These are phyloP conservation scores for Phortica variegata DNA, from an alignment of 1,140 invertebrate genomes.

Conservation along the genomic window DNA sequence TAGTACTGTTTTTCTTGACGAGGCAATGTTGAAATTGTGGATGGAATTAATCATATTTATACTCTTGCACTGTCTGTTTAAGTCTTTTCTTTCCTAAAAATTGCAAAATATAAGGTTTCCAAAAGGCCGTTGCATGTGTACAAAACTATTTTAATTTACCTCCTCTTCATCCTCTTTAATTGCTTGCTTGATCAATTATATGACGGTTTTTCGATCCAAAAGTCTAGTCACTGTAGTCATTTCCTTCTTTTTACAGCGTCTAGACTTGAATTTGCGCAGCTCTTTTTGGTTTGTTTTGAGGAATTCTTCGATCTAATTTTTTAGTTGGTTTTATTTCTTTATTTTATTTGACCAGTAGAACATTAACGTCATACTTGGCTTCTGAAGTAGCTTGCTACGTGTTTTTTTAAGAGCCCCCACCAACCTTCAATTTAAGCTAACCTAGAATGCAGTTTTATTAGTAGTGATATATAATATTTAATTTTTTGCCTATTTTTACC, in stretches of 20 bases:
- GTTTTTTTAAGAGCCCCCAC: too few relatives aligned
- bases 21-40: background rate
- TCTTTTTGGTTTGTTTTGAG: constrained; percentile 55
- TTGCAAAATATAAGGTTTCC: too few relatives aligned
- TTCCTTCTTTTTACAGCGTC: constrained; percentile 31
- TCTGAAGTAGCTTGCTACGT: too few relatives aligned
- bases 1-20: background rate
- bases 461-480: too few relatives aligned
- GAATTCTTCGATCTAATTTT: constrained; percentile 59
- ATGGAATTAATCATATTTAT: constrained; percentile 7
- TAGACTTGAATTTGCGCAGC: constrained; percentile 47
- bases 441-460: too few relatives aligned
- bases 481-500: too few relatives aligned
- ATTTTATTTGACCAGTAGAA: constrained; percentile 60
- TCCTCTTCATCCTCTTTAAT: constrained; percentile 49
- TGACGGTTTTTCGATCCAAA: constrained; percentile 57
- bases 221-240: constrained; percentile 11
- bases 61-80: constrained; percentile 18
- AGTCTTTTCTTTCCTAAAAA: too few relatives aligned
- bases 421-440: too few relatives aligned
- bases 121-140: too few relatives aligned
- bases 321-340: constrained; percentile 56
- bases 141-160: too few relatives aligned
- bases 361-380: constrained; percentile 61
- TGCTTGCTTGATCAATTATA: constrained; percentile 52